Conservation (phyloP, 1,140 invertebrate species). For the Sitodiplosis mosellana region DNA sequence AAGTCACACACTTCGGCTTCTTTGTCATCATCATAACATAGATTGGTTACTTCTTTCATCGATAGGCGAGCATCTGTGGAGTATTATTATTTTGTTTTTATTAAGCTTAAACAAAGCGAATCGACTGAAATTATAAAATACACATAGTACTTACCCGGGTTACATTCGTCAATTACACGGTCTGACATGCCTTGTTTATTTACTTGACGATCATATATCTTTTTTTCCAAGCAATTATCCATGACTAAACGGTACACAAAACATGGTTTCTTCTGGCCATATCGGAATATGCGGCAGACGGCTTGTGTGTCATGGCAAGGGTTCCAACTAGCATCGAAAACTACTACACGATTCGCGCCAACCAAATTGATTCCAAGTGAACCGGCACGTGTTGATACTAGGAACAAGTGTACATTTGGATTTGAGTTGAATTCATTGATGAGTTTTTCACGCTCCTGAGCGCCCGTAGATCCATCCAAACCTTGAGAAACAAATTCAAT, state of each 20-base stretch:
- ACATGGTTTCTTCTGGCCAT: slow-evolving; percentile 86
- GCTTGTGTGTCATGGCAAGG: slow-evolving; percentile 99
- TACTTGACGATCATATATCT: slow-evolving; percentile 95
- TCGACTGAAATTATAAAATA: too few species aligned
- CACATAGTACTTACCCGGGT: too few species aligned
- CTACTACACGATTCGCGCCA: slow-evolving; percentile 91
- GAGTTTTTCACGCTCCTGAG: slow-evolving; percentile 82
- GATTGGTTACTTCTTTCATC: slow-evolving; percentile 82
- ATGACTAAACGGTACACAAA: slow-evolving; percentile 93
- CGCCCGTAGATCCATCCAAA: slow-evolving; percentile 88
- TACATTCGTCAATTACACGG: slow-evolving; percentile 92
- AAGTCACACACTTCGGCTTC: slow-evolving; percentile 57
- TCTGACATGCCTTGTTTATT: slow-evolving; percentile 96
- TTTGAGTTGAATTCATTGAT: slow-evolving; percentile 95
- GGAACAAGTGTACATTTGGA: slow-evolving; percentile 72
- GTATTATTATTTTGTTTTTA: too few species aligned
- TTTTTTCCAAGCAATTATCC: slow-evolving; percentile 91
- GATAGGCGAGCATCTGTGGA: slow-evolving; percentile 87
- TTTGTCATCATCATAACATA: slow-evolving; percentile 85
- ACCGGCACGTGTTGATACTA: slow-evolving; percentile 94
- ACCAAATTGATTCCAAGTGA: slow-evolving; percentile 95
- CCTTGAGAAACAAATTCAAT: slow-evolving; percentile 27
- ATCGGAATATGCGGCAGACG: slow-evolving; percentile 92
- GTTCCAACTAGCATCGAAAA: slow-evolving; percentile 98
- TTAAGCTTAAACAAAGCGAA: too few species aligned